These are phyloP conservation scores for Erpetoichthys calabaricus DNA, from an alignment of 2,797 vertebrate species.

Conservation along the genomic window DNA sequence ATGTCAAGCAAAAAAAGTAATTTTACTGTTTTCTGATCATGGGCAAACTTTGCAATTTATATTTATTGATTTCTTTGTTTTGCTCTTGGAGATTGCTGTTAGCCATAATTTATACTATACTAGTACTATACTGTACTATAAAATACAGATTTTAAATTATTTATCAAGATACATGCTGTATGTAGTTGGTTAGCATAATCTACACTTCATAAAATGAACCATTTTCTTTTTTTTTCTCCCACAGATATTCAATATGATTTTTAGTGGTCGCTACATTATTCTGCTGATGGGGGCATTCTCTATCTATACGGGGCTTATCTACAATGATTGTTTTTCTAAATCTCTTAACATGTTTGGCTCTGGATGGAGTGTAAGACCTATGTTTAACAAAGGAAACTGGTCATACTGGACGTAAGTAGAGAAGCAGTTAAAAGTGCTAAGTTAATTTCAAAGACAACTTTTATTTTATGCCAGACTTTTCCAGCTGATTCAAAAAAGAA, in stretches of 20 bases:
- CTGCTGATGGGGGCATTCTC: constrained; percentile 93
- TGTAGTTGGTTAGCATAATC: too few relatives aligned
- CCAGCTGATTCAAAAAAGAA: too few relatives aligned
- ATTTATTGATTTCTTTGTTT: too few relatives aligned
- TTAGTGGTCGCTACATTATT: constrained; percentile 89
- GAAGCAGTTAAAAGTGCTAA: constrained; percentile 1
- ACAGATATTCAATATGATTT: constrained; percentile 89
- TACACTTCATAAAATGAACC: not conserved
- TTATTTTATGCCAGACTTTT: too few relatives aligned
- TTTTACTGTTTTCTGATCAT: too few relatives aligned
- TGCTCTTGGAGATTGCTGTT: too few relatives aligned
- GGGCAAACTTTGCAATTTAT: too few relatives aligned
- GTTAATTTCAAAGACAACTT: constrained; percentile 3
- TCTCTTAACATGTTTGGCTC: constrained; percentile 87
- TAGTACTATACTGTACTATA: too few relatives aligned
- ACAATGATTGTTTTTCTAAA: constrained; percentile 97
- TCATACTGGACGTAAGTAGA: constrained; percentile 71
- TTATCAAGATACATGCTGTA: too few relatives aligned
- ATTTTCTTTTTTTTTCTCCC: not conserved
- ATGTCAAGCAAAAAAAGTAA: too few relatives aligned
- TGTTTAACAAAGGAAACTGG: constrained; percentile 72
- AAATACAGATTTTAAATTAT: too few relatives aligned
- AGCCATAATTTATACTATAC: too few relatives aligned
- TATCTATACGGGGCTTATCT: constrained; percentile 89
- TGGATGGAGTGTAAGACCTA: constrained; percentile 81